phyloP scores from a whole-genome alignment of 2,888 invertebrate species.

The Eupithecia vulgata region DNA sequence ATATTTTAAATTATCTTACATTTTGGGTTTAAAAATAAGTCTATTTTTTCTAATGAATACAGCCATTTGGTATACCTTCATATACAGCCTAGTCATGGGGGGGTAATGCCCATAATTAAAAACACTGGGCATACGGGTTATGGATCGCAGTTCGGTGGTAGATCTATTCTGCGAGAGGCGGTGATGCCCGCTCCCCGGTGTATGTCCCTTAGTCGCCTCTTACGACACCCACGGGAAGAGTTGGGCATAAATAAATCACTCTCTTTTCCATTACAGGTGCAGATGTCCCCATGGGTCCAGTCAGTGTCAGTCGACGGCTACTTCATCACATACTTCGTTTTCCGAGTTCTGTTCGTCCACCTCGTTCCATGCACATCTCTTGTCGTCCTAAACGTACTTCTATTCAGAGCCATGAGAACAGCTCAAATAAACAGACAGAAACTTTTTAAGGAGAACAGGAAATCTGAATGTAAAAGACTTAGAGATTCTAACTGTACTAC shows the following conservation, averaged over 20 bases:
- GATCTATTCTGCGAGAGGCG: too few species aligned
- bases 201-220: too few species aligned
- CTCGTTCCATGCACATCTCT: slow-evolving; percentile 94
- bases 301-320: slow-evolving; percentile 89
- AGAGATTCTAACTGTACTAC: slow-evolving; percentile 94
- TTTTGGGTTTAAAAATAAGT: too few species aligned
- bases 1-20: too few species aligned
- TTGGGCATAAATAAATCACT: neutral
- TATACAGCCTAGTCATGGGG: too few species aligned
- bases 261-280: slow-evolving; percentile 63
- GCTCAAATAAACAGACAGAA: slow-evolving; percentile 91
- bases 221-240: too few species aligned
- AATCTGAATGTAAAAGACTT: slow-evolving; percentile 90
- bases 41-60: too few species aligned
- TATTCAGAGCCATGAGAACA: slow-evolving; percentile 93
- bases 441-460: slow-evolving; percentile 89
- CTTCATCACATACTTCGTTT: slow-evolving; percentile 92
- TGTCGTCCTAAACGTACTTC: slow-evolving; percentile 93
- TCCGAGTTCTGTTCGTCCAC: slow-evolving; percentile 96
- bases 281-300: slow-evolving; percentile 89
- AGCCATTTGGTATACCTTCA: too few species aligned
- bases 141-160: too few species aligned
- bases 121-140: too few species aligned
- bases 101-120: too few species aligned
- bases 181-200: too few species aligned